Evolutionary conservation across 2,113 vertebrate genomes (phyloP).

Genomic region (Macrotus californicus): DNA sequence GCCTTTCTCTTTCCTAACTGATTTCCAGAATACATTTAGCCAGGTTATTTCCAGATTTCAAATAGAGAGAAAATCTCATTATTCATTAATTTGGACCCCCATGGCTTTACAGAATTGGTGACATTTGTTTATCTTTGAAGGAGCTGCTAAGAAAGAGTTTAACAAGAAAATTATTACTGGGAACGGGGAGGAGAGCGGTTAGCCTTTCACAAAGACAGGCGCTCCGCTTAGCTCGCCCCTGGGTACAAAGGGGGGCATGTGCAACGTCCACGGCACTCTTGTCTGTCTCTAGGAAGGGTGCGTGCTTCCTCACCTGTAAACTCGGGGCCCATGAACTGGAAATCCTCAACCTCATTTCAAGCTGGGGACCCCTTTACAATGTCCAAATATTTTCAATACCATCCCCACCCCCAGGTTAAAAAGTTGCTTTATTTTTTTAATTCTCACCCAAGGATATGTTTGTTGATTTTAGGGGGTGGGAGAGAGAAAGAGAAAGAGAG

Average conservation of each 20-base stretch:
- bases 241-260: not conserved
- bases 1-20: not conserved
- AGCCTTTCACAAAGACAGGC: not conserved
- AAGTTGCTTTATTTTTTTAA: not conserved
- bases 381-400: constrained; percentile 23
- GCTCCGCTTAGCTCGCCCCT: not conserved
- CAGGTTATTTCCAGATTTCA: not conserved
- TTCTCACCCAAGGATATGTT: too few species aligned
- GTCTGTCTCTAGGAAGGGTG: not conserved
- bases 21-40: not conserved
- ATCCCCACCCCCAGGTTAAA: not conserved
- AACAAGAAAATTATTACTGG: constrained; percentile 14
- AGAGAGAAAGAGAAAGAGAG: too few species aligned
- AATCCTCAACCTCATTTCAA: not conserved
- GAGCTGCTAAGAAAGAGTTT: constrained; percentile 14
- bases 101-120: constrained; percentile 29
- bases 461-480: too few species aligned
- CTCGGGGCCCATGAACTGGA: not conserved
- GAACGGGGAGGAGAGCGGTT: not conserved
- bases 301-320: not conserved
- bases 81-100: constrained; percentile 51
- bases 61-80: constrained; percentile 31
- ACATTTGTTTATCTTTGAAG: constrained; percentile 44
- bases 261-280: too few species aligned
- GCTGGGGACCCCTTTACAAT: not conserved